phyloP scores from a whole-genome alignment of 64 coral and sea anemone species.

The Montipora sp. region DNA sequence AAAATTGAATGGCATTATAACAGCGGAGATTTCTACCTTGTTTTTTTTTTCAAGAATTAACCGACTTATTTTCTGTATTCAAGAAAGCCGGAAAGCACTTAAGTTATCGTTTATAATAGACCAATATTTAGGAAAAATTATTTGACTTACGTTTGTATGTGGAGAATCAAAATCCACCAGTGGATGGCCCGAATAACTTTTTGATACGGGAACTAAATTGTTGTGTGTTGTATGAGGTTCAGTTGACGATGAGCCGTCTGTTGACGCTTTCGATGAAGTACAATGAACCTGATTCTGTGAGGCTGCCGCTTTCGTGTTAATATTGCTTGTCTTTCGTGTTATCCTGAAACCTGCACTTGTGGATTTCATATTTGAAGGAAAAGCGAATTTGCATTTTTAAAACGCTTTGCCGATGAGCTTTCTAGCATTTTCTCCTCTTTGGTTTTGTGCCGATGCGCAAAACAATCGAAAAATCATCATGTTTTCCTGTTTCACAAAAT shows the following conservation, averaged over 20 bases:
- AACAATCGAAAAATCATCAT: neutral
- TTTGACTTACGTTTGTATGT: slow-evolving; percentile 69
- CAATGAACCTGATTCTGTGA: neutral
- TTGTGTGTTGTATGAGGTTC: slow-evolving; percentile 20
- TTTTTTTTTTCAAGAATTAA: neutral
- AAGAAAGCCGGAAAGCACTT: neutral
- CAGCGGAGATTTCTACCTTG: neutral
- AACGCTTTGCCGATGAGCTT: slow-evolving; percentile 2
- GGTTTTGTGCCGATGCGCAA: neutral
- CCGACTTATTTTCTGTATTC: neutral
- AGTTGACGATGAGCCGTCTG: slow-evolving; percentile 7
- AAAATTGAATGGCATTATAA: neutral
- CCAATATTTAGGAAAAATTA: slow-evolving; percentile 31
- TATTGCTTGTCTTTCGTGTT: slow-evolving; percentile 11
- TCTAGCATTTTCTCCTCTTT: neutral
- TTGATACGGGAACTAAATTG: slow-evolving; percentile 23
- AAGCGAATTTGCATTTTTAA: slow-evolving; percentile 41
- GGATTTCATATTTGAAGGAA: slow-evolving; percentile 55
- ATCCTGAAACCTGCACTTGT: slow-evolving; percentile 70
- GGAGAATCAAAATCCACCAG: slow-evolving; percentile 69
- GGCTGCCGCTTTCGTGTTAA: neutral
- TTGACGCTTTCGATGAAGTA: neutral
- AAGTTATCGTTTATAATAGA: neutral
- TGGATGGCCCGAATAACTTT: slow-evolving; percentile 1
- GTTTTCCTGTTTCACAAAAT: slow-evolving; percentile 9